Percentiles rank a stretch among this genome's conserved stretches.
Evolutionary conservation across 1,140 invertebrate species (phyloP).

Genomic region (Conus ventricosus): DNA sequence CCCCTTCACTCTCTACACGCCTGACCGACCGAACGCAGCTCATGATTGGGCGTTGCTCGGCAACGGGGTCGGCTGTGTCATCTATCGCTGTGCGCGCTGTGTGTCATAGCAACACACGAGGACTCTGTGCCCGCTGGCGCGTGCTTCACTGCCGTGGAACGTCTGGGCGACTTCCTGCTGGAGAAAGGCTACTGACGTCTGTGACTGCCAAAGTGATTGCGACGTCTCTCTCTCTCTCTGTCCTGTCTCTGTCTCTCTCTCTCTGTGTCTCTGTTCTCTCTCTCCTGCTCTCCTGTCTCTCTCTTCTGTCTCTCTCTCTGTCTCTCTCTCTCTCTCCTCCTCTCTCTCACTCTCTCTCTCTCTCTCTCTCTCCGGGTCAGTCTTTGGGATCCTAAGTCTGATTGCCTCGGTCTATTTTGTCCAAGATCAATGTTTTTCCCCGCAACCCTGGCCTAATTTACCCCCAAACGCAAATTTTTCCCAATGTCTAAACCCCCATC

Average conservation of each 20-base stretch:
- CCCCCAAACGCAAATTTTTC: too few relatives aligned
- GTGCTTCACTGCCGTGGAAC: conserved; percentile 20
- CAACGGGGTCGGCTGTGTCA: conserved; percentile 29
- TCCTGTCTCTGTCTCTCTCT: neutral
- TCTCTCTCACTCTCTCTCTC: neutral
- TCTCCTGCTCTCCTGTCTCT: neutral
- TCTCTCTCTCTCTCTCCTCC: neutral
- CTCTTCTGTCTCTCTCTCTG: neutral
- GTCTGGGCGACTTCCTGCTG: conserved; percentile 25
- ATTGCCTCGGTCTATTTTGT: too few relatives aligned
- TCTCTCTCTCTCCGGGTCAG: neutral
- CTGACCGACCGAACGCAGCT: neutral
- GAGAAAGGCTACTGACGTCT: neutral
- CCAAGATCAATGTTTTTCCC: neutral
- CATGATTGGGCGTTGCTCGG: conserved; percentile 23
- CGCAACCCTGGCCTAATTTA: neutral
- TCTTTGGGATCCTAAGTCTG: neutral
- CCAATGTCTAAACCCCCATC: neutral
- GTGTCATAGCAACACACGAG: conserved; percentile 24
- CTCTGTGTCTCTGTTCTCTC: too few relatives aligned
- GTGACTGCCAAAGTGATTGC: neutral
- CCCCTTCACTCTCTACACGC: neutral
- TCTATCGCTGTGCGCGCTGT: conserved; percentile 23
- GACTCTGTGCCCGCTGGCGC: neutral
- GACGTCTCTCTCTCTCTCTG: neutral